Conservation (phyloP, 2,113 vertebrate species). For the Embiotoca jacksoni region DNA sequence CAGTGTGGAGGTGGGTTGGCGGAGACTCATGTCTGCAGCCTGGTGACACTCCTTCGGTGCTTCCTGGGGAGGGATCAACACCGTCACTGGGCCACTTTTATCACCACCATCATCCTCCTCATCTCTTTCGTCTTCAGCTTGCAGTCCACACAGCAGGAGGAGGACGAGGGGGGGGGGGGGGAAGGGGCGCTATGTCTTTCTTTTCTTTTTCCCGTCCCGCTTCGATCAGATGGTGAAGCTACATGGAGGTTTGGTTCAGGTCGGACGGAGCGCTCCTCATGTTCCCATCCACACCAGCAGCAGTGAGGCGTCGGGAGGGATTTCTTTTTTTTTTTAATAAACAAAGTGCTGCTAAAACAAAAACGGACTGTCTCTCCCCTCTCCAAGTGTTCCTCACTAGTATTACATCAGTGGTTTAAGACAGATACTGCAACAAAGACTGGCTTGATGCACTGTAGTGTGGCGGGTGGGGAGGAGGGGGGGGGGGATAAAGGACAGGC, state of each 20-base stretch:
- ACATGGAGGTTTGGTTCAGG: constrained; percentile 39
- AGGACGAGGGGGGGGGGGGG: too few species aligned
- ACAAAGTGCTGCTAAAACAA: constrained; percentile 38
- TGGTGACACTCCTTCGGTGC: constrained; percentile 53
- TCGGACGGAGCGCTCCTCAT: constrained; percentile 63
- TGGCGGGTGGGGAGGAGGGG: constrained; percentile 32
- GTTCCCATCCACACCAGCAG: constrained; percentile 30
- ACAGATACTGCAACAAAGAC: background rate
- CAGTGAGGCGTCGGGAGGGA: constrained; percentile 13
- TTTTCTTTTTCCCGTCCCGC: background rate
- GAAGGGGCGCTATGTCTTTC: constrained; percentile 36
- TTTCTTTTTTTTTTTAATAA: background rate
- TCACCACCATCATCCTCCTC: constrained; percentile 33
- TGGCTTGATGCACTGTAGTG: constrained; percentile 19
- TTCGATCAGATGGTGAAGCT: constrained; percentile 41
- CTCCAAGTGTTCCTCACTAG: background rate
- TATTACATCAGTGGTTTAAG: constrained; percentile 30
- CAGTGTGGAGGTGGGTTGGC: constrained; percentile 83
- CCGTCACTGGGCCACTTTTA: constrained; percentile 59
- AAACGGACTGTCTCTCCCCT: background rate
- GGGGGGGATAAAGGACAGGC: constrained; percentile 34
- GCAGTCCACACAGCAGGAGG: constrained; percentile 42
- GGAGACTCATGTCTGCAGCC: constrained; percentile 82
- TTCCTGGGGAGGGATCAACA: constrained; percentile 62
- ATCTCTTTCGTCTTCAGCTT: constrained; percentile 48